Evolutionary conservation across 2,797 vertebrate species (phyloP).

Genomic region (Gobio occitaniae): DNA sequence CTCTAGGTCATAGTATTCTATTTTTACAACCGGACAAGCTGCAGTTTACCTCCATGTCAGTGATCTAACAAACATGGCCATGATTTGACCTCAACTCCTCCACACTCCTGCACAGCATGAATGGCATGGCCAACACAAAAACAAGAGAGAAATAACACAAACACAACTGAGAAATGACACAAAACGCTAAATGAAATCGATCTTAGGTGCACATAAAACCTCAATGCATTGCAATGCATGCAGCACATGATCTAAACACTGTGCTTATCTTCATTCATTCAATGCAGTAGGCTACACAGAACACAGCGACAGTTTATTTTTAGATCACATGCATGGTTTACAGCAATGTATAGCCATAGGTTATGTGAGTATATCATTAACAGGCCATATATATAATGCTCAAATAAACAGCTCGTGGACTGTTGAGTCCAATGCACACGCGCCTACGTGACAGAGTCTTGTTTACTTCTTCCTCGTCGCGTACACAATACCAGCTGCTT

Average conservation of each 20-base stretch:
- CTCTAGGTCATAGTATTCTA: conserved; percentile 34
- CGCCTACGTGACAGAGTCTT: conserved; percentile 67
- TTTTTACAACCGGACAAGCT: conserved; percentile 26
- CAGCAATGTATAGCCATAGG: background rate
- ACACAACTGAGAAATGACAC: background rate
- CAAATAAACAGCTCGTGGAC: conserved; percentile 17
- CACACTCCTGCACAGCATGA: conserved; percentile 1
- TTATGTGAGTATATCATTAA: background rate
- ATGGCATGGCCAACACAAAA: background rate
- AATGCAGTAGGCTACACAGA: background rate
- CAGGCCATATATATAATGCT: background rate
- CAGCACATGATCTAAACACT: background rate
- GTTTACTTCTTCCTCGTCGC: conserved; percentile 74
- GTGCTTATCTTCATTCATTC: conserved; percentile 44
- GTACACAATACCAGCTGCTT: conserved; percentile 29
- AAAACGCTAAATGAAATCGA: background rate
- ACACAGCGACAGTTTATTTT: conserved; percentile 4
- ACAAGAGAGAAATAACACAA: background rate
- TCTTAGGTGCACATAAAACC: background rate
- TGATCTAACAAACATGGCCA: conserved; percentile 17
- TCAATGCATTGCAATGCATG: background rate
- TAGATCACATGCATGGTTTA: background rate
- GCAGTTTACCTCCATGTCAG: conserved; percentile 20
- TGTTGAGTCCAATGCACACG: conserved; percentile 48
- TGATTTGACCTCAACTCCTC: conserved; percentile 41